Evolutionary conservation across 1,140 invertebrate species (phyloP).

Genomic region (Drosophila virilis): DNA sequence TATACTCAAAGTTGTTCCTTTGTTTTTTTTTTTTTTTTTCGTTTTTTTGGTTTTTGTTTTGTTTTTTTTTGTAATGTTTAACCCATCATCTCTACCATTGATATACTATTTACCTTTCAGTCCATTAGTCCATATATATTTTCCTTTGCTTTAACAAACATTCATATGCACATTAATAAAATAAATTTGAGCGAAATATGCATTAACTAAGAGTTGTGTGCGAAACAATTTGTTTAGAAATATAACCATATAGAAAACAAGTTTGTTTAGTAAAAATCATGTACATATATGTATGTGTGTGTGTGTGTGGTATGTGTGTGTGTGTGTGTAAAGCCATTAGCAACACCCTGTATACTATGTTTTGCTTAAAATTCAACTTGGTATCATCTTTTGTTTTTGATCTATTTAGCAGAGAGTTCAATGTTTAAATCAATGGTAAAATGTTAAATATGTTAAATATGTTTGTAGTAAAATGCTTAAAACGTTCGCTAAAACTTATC

Average conservation of each 20-base stretch:
- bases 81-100: slow-evolving; percentile 53
- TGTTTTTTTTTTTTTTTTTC: neutral
- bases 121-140: slow-evolving; percentile 60
- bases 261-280: slow-evolving; percentile 10
- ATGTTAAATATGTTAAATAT: slow-evolving; percentile 31
- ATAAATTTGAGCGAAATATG: slow-evolving; percentile 79
- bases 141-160: slow-evolving; percentile 51
- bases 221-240: slow-evolving; percentile 57
- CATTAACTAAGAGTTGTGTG: slow-evolving; percentile 64
- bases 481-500: slow-evolving; percentile 74
- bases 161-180: slow-evolving; percentile 53
- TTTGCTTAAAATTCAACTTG: slow-evolving; percentile 65
- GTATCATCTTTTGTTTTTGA: slow-evolving; percentile 21
- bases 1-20: slow-evolving; percentile 9
- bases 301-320: slow-evolving; percentile 29
- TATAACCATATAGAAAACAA: slow-evolving; percentile 67
- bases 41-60: neutral
- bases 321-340: slow-evolving; percentile 61
- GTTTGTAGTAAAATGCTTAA: slow-evolving; percentile 48
- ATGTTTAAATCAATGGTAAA: slow-evolving; percentile 42
- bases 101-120: slow-evolving; percentile 78
- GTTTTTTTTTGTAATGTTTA: slow-evolving; percentile 38
- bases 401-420: slow-evolving; percentile 53
- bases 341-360: slow-evolving; percentile 76
- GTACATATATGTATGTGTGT: slow-evolving; percentile 8